Evolutionary conservation across 2,888 invertebrate genomes (phyloP).

Genomic region (Hirtodrosophila trivittata): DNA sequence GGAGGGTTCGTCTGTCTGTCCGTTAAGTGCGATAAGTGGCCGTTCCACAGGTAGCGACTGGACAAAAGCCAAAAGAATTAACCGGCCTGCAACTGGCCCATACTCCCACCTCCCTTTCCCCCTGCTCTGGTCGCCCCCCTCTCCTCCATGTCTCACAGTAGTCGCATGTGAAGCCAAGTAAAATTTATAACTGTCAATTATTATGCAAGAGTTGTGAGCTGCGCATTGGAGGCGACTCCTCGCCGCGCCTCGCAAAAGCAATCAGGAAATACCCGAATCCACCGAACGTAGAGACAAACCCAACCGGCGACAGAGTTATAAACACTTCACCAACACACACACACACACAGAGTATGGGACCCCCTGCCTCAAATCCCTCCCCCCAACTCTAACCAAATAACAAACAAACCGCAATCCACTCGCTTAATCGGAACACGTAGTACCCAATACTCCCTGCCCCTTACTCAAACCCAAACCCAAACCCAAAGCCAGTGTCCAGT

Average conservation of each 20-base stretch:
- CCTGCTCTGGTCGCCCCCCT: not conserved
- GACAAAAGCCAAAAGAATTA: constrained; percentile 68
- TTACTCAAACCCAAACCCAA: constrained; percentile 5
- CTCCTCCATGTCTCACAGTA: constrained; percentile 4
- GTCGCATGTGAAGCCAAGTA: constrained; percentile 51
- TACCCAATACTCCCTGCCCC: constrained; percentile 7
- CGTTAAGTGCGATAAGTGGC: constrained; percentile 45
- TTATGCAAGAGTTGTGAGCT: constrained; percentile 74
- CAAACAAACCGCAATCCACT: constrained; percentile 42
- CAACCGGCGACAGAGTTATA: constrained; percentile 32
- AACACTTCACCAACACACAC: constrained; percentile 39
- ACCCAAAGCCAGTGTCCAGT: constrained; percentile 2
- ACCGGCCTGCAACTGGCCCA: constrained; percentile 12
- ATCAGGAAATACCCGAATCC: constrained; percentile 73
- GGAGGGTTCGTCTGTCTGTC: constrained; percentile 8
- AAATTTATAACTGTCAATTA: constrained; percentile 80
- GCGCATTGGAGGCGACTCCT: constrained; percentile 40
- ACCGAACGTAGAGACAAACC: not conserved
- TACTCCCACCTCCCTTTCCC: not conserved
- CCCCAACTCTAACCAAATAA: constrained; percentile 6
- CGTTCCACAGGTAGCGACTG: constrained; percentile 30
- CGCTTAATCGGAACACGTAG: constrained; percentile 68
- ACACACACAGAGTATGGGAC: constrained; percentile 33
- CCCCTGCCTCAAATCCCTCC: constrained; percentile 5
- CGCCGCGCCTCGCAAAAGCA: constrained; percentile 47